Evolutionary conservation across 2,113 vertebrate species (phyloP).

Genomic region (Natator depressus): DNA sequence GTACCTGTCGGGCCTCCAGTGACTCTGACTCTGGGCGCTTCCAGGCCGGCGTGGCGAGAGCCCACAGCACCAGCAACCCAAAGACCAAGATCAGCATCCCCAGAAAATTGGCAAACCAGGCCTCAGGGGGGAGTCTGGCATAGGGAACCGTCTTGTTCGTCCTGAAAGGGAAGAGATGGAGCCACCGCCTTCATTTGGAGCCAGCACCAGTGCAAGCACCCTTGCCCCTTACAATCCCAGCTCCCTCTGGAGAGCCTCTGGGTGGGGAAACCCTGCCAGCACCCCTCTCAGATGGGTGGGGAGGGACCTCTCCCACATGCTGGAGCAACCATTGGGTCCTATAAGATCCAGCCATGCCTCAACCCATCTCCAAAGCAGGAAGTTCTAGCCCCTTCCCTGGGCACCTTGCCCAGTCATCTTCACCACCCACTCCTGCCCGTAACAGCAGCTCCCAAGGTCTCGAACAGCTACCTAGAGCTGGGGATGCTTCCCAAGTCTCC

Average conservation of each 20-base stretch:
- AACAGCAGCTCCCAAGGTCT: background rate
- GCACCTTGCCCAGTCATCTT: background rate
- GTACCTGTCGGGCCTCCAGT: conserved; percentile 71
- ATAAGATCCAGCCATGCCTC: too few relatives aligned
- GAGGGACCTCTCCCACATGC: background rate
- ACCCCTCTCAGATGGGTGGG: too few relatives aligned
- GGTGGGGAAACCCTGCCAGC: background rate
- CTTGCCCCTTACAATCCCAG: background rate
- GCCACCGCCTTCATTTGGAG: background rate
- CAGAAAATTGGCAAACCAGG: conserved; percentile 84
- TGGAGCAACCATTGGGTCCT: background rate
- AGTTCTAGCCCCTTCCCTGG: background rate
- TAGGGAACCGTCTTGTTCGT: conserved; percentile 78
- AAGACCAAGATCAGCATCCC: conserved; percentile 88
- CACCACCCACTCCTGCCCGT: background rate
- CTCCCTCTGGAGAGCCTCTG: background rate
- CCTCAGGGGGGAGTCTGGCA: conserved; percentile 83
- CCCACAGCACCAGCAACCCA: conserved; percentile 83
- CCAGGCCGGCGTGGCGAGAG: conserved; percentile 86
- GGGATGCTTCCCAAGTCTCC: background rate
- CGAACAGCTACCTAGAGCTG: background rate
- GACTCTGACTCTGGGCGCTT: conserved; percentile 79
- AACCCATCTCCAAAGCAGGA: too few relatives aligned
- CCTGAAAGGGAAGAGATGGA: conserved; percentile 45
- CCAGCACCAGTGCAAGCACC: background rate